Conservation (phyloP, 2,797 vertebrate species). For the Acanthurus leucopareius region DNA sequence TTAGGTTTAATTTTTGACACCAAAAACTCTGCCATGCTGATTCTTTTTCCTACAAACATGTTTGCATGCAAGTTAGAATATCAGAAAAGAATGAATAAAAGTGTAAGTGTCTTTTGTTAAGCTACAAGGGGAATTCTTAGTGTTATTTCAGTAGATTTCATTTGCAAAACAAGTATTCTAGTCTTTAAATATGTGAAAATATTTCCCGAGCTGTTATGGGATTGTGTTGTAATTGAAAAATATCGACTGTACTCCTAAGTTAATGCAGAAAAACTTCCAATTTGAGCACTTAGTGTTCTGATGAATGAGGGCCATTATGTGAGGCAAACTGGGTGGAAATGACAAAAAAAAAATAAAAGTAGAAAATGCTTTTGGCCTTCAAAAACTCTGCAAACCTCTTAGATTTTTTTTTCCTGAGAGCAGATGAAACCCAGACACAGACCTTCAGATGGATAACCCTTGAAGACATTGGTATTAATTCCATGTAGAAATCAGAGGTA, state of each 20-base stretch:
- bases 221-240: constrained; percentile 26
- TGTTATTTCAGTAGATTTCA: not conserved
- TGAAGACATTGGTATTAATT: constrained; percentile 54
- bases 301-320: constrained; percentile 53
- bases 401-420: constrained; percentile 23
- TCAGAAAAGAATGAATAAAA: not conserved
- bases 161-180: constrained; percentile 17
- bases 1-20: not conserved
- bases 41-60: not conserved
- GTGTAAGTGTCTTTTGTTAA: not conserved
- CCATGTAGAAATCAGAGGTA: constrained; percentile 27
- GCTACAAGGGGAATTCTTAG: not conserved
- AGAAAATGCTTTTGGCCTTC: constrained; percentile 8
- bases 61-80: not conserved
- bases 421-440: constrained; percentile 8
- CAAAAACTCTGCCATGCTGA: not conserved
- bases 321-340: constrained; percentile 37
- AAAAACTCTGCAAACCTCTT: constrained; percentile 15
- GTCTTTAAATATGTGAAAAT: constrained; percentile 16
- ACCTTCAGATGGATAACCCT: constrained; percentile 1
- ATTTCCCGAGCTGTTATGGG: constrained; percentile 17
- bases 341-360: constrained; percentile 18
- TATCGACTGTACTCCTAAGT: constrained; percentile 31
- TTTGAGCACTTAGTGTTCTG: constrained; percentile 21
- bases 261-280: constrained; percentile 32